Evolutionary conservation across 2,113 vertebrate genomes (phyloP), one percentile per base, ranked within the genome.

Genomic region (Fukomys damarensis): DNA sequence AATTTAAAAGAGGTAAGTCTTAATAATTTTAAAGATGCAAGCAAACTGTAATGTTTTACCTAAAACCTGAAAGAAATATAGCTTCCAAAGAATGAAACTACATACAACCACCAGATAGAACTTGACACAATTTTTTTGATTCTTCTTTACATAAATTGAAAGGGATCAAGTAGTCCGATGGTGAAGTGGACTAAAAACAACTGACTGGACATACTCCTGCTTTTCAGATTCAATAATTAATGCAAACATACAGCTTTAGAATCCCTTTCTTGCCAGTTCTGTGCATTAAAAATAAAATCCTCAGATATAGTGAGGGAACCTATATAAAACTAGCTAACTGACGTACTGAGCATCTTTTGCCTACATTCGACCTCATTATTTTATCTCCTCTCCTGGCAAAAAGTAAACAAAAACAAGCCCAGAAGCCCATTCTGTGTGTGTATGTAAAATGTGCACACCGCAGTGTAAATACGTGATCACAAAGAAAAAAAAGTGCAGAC

Each of bases 1-100:
- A 8, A 30, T 82, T 70, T 13, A 81, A 38, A 35, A 70, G 46
- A 81, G 41, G 61, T 84, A 95, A 32, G 46, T 72, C 22, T 93
- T n/a, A 61, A 82, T 91, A 80, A 70, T 84, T 86, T 96, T 35
- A 91, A 94, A 83, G 58, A 83, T 58, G 5, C 88, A 95, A 86
- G 82, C 38, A 91, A 72, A 87, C 68, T 89, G 54, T 56, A 52
- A 89, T 87, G 16, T 49, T 38, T 95, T 26, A 10, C 2, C 68
- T 88, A 88, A 94, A 93, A 77, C 22, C 58, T 49, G 63, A 85
- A 91, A 90, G 84, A 65, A 56, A 56, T 28, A 72, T 7, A 80
- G 26, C 12, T 95, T 93, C 38, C 43, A 63, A 86, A 93, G 28
- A 83, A 89, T 46, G n/a, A 95, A 83, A 83, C 86, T 79, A 66